phyloP scores from a whole-genome alignment of 2,113 vertebrate genomes.

The Mastomys natalensis region DNA sequence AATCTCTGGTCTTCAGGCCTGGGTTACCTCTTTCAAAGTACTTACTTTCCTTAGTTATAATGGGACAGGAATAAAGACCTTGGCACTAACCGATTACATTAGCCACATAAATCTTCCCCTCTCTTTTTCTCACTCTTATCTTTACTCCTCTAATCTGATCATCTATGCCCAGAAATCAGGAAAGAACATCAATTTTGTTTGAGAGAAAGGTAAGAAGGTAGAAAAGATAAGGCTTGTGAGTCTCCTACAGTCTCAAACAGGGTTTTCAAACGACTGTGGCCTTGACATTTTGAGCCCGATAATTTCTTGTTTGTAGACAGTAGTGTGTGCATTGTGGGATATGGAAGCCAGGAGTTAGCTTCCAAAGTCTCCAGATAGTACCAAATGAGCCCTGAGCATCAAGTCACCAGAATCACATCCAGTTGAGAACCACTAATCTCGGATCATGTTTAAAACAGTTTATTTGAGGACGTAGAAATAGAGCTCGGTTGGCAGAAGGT shows the following conservation, averaged over 20 bases:
- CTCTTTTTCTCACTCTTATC: conserved; percentile 29
- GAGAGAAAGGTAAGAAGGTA: neutral
- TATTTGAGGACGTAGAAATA: neutral
- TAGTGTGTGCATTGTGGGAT: too few relatives aligned
- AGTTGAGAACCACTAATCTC: neutral
- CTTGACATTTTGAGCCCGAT: neutral
- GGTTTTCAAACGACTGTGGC: neutral
- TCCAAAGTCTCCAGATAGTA: neutral
- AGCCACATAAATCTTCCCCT: neutral
- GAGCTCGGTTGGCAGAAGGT: neutral
- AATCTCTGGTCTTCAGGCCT: conserved; percentile 32
- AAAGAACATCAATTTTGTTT: conserved; percentile 31
- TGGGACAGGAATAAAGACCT: neutral
- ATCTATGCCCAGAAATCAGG: conserved; percentile 41
- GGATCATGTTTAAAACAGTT: neutral
- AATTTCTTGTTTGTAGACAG: neutral
- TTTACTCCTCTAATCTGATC: neutral
- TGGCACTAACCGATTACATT: neutral
- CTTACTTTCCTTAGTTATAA: conserved; percentile 37
- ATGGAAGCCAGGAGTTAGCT: neutral
- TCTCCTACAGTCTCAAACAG: conserved; percentile 4
- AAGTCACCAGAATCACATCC: neutral
- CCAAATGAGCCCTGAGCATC: neutral
- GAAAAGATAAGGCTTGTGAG: neutral
- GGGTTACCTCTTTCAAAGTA: neutral